Percentiles rank a stretch among this genome's conserved stretches.
Evolutionary conservation across 2,797 vertebrate species (phyloP).

Genomic region (Arctocebus calabarensis): DNA sequence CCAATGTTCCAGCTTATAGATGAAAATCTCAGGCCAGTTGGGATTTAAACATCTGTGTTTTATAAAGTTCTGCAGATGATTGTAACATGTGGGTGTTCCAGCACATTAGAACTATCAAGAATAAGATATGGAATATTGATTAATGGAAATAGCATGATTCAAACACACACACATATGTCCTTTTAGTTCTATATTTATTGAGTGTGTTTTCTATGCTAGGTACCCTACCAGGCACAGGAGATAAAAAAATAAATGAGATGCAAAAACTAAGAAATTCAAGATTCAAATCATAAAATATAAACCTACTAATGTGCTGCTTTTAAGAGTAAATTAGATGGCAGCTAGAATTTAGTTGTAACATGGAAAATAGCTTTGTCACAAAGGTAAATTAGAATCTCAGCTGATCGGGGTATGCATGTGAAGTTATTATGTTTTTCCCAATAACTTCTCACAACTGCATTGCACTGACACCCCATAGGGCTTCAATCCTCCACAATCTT

Average conservation of each 20-base stretch:
- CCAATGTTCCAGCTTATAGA: background rate
- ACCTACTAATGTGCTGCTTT: background rate
- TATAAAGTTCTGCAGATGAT: background rate
- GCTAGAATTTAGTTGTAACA: background rate
- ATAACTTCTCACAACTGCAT: background rate
- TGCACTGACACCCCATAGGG: fast-evolving
- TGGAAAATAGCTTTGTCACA: background rate
- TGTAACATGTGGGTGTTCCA: background rate
- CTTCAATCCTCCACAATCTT: fast-evolving
- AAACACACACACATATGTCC: background rate
- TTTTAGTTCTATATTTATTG: background rate
- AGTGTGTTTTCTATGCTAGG: background rate
- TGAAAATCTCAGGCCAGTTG: background rate
- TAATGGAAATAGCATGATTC: background rate
- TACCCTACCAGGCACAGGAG: too few relatives aligned
- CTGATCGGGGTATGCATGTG: fast-evolving
- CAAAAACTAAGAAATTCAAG: background rate
- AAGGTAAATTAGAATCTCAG: background rate
- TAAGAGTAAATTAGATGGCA: background rate
- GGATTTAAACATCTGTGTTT: background rate
- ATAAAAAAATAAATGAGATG: background rate
- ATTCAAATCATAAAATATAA: background rate
- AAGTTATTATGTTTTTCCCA: background rate
- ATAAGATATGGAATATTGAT: background rate
- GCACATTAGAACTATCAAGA: background rate